phyloP scores from a whole-genome alignment of 2,797 vertebrate species.

The Botia almorhae region DNA sequence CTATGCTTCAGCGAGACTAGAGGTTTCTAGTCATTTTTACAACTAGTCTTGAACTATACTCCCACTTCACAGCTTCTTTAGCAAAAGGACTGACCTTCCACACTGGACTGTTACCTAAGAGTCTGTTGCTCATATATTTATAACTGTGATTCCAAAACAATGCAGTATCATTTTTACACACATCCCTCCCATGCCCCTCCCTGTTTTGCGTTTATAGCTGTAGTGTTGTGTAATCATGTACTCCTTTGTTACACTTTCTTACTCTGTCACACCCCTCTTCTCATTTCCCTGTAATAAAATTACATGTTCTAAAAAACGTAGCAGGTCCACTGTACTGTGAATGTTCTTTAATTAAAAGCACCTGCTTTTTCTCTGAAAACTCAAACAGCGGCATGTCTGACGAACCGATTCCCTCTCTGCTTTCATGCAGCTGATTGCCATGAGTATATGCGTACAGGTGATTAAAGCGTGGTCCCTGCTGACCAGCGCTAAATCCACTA shows the following conservation, averaged over 20 bases:
- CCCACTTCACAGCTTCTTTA: not conserved
- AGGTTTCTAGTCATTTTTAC: not conserved
- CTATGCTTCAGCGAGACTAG: not conserved
- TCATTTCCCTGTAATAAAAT: conserved; percentile 22
- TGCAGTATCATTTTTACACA: not conserved
- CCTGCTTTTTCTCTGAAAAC: conserved; percentile 17
- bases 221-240: conserved; percentile 16
- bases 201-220: not conserved
- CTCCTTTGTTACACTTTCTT: not conserved
- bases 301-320: not conserved
- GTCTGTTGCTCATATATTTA: not conserved
- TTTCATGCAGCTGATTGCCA: not conserved
- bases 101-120: not conserved
- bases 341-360: conserved; percentile 47
- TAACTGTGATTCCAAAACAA: not conserved
- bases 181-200: not conserved
- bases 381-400: conserved; percentile 8
- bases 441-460: not conserved
- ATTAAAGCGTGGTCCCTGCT: conserved; percentile 40
- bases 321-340: conserved; percentile 24
- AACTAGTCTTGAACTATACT: not conserved
- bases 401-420: conserved; percentile 29
- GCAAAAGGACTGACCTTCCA: not conserved
- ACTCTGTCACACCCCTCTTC: not conserved
- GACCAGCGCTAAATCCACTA: conserved; percentile 10